Evolutionary conservation across 2,888 invertebrate genomes (phyloP).

Genomic region (Noctua fimbriata): DNA sequence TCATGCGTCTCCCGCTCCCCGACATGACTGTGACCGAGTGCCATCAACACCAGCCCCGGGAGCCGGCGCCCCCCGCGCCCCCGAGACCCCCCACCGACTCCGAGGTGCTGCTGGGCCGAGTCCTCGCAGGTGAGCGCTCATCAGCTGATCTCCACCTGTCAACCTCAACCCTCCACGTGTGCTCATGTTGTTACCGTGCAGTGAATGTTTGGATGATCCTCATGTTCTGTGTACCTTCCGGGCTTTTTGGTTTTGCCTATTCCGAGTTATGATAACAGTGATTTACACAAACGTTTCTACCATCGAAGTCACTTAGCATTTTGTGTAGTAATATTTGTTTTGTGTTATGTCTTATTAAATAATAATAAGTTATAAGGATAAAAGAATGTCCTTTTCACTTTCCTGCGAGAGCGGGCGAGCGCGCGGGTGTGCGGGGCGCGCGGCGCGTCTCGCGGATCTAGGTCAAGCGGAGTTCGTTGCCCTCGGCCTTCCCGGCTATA

Average conservation of each 20-base stretch:
- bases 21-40: conserved; percentile 89
- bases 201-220: conserved; percentile 66
- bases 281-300: conserved; percentile 35
- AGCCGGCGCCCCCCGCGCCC: conserved; percentile 71
- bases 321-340: conserved; percentile 42
- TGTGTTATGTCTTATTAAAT: conserved; percentile 49
- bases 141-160: conserved; percentile 79
- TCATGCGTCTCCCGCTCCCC: conserved; percentile 82
- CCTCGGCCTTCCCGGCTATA: conserved; percentile 90
- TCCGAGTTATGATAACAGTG: conserved; percentile 53
- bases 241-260: conserved; percentile 53
- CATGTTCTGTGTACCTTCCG: conserved; percentile 44
- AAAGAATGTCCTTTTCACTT: conserved; percentile 86
- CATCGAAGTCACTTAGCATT: conserved; percentile 29
- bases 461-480: conserved; percentile 90
- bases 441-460: conserved; percentile 80
- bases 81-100: conserved; percentile 78
- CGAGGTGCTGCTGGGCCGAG: conserved; percentile 87
- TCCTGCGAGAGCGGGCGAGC: conserved; percentile 75
- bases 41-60: conserved; percentile 73
- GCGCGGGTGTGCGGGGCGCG: conserved; percentile 53
- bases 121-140: conserved; percentile 86
- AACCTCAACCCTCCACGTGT: conserved; percentile 53
- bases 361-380: conserved; percentile 62
- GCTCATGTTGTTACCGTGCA: conserved; percentile 66